These are phyloP conservation scores for Setipinna tenuifilis DNA, from an alignment of 2,797 vertebrate genomes.

Conservation along the genomic window DNA sequence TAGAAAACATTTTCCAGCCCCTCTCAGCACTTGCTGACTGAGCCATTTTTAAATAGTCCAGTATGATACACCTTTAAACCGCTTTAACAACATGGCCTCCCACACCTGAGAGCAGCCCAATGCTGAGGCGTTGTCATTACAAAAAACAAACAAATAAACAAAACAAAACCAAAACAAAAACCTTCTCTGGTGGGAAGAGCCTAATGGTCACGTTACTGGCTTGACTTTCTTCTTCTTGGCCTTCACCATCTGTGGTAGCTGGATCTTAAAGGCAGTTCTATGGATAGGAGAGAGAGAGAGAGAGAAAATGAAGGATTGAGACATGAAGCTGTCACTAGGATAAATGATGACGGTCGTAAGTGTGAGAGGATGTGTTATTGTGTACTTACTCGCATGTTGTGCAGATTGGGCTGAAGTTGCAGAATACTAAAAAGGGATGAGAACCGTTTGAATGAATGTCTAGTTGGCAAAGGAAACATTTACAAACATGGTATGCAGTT, in stretches of 20 bases:
- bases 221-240: conserved; percentile 97
- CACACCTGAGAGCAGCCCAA: background rate
- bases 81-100: conserved; percentile 41
- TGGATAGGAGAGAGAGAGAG: conserved; percentile 48
- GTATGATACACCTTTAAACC: conserved; percentile 59
- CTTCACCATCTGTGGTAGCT: conserved; percentile 92
- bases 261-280: conserved; percentile 98
- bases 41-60: background rate
- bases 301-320: background rate
- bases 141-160: conserved; percentile 8
- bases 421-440: conserved; percentile 84
- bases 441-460: background rate
- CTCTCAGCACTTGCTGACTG: background rate
- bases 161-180: conserved; percentile 6
- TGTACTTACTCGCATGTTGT: conserved; percentile 98
- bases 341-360: background rate
- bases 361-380: background rate
- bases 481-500: background rate
- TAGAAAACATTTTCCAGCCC: background rate
- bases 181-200: background rate
- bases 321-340: background rate
- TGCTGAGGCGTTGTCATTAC: background rate
- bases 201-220: conserved; percentile 64
- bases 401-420: conserved; percentile 98
- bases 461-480: background rate